Evolutionary conservation across 2,888 invertebrate genomes (phyloP), one percentile per base, ranked within the genome.

Genomic region (Alloplasta piceator): DNA sequence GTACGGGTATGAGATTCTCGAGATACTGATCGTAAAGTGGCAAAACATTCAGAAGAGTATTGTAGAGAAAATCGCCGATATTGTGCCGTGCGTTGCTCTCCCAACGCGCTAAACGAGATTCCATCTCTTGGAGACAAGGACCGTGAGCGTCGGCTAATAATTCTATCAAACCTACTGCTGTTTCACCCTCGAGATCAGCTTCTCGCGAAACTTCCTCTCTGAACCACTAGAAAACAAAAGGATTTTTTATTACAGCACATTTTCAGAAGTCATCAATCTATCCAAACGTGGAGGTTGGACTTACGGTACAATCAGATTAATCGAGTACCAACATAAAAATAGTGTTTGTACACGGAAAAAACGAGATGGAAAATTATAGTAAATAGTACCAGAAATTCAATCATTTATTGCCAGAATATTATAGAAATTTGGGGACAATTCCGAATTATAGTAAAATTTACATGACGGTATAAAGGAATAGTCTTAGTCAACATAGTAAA

Each of bases 131-230:
- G 84, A 98, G 94, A 84, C 98, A 95, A 41, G 94, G 94, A 67
- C 95, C 96, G 88, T 98, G 98, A 86, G 96, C 96, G 89, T 97
- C 95, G 72, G 97, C 96, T 83, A 98, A 94, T 70, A 97, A 96
- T 80, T 95, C 94, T 78, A 96, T 93, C 76, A 95, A 89, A 9
- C 93, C 93, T 43, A 95, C 93, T 39, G 94, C 93, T 77, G 94
- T 93, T 85, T 95, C 94, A 66, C 94, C 94, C n/a, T 94, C 94
- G 87, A 94, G 92, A 80, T 94, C 94, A 56, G 94, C 93, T 84
- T 95, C 95, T 72, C 94, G 93, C 39, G 94, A 94, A 36, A 96
- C 92, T 89, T 96, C 95, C 87, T 96, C 96, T 64, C 96, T 94
- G 87, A 97, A 96, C 94, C 96, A 96, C 96, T 96, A 67, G 67